phyloP scores from a whole-genome alignment of 2,797 vertebrate species.

The Acipenser ruthenus region DNA sequence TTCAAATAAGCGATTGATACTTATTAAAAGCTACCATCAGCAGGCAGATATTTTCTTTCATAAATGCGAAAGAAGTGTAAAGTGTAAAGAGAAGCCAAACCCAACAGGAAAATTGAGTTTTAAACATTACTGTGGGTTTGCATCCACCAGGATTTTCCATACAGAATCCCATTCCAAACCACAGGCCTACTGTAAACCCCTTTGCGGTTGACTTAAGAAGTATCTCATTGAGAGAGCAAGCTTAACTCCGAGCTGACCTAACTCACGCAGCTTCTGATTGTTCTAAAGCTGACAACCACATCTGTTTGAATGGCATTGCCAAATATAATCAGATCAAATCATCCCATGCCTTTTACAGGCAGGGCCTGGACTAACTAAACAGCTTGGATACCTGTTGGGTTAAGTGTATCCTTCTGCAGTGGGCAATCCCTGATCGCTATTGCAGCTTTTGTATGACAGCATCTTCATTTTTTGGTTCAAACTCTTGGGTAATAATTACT shows the following conservation, averaged over 20 bases:
- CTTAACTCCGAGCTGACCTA: neutral
- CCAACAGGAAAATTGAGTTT: neutral
- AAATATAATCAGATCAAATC: no score
- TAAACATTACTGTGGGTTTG: neutral
- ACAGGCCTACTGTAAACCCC: neutral
- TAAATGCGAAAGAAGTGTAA: conserved; percentile 4
- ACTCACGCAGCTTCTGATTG: neutral
- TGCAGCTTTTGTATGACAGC: no score
- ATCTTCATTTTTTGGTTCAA: no score
- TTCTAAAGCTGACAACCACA: no score
- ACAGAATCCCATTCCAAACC: neutral
- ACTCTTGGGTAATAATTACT: no score
- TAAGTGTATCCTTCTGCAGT: no score
- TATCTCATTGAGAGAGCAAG: neutral
- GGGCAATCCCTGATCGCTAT: no score
- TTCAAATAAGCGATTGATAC: no score
- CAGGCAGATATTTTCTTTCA: neutral
- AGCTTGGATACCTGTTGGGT: no score
- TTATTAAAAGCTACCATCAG: neutral
- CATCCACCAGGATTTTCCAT: neutral
- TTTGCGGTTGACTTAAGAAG: neutral
- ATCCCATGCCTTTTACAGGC: no score
- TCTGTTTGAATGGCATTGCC: no score
- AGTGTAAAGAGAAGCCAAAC: neutral
- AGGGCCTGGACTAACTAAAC: no score